These are phyloP conservation scores for Spizella passerina DNA, from an alignment of 2,797 vertebrate species.

Conservation along the genomic window DNA sequence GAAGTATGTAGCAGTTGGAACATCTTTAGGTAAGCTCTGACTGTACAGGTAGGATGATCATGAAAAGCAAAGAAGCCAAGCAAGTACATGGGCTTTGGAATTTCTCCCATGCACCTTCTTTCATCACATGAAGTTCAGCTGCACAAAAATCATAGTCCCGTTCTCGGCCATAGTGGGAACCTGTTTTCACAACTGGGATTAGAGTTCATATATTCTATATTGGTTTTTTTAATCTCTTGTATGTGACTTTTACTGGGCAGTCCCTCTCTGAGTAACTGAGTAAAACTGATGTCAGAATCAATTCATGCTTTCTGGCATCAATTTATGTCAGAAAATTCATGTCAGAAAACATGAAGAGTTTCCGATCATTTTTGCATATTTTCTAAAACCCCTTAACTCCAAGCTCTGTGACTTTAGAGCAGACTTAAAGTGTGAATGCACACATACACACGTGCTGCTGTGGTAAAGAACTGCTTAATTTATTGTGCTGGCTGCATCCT, in stretches of 20 bases:
- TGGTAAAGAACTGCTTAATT: neutral
- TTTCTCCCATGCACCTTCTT: neutral
- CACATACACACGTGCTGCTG: neutral
- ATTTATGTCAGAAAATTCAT: neutral
- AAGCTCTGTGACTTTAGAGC: neutral
- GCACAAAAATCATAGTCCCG: neutral
- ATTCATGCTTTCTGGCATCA: neutral
- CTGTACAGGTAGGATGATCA: neutral
- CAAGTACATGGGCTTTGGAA: neutral
- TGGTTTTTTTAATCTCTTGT: neutral
- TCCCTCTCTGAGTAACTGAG: neutral
- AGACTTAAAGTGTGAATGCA: neutral
- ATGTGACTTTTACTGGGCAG: neutral
- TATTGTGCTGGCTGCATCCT: neutral
- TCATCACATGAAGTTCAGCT: neutral
- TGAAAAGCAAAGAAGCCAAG: neutral
- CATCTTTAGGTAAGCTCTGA: neutral
- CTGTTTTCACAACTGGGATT: neutral
- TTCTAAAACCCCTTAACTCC: neutral
- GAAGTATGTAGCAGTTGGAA: neutral
- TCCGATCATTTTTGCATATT: neutral
- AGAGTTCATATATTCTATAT: neutral
- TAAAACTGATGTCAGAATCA: neutral
- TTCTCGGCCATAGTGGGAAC: neutral
- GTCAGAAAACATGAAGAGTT: neutral